Evolutionary conservation across 2,888 invertebrate genomes (phyloP).

Genomic region (Chrysolina oricalcia): DNA sequence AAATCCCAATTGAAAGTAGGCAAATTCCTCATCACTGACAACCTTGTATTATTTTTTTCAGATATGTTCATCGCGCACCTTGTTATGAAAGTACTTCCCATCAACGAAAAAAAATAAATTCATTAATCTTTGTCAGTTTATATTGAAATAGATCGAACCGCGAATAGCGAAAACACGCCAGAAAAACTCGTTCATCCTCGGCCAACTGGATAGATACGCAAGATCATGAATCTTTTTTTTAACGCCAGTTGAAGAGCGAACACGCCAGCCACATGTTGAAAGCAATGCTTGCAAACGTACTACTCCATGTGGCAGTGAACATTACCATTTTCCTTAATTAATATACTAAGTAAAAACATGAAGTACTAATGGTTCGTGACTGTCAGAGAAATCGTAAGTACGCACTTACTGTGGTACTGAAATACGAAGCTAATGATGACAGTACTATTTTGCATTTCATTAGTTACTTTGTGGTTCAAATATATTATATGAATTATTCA

Average conservation of each 20-base stretch:
- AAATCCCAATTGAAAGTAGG: background rate
- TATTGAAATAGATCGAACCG: slow-evolving; percentile 15
- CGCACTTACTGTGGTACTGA: slow-evolving; percentile 20
- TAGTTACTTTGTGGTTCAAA: background rate
- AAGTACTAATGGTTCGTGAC: slow-evolving; percentile 45
- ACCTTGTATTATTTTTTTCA: background rate
- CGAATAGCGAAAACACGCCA: slow-evolving; percentile 2
- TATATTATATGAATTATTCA: too few species aligned
- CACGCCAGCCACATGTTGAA: slow-evolving; percentile 53
- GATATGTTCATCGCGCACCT: slow-evolving; percentile 7
- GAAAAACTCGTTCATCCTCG: slow-evolving; percentile 22
- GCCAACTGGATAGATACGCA: slow-evolving; percentile 35
- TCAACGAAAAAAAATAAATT: slow-evolving; percentile 3
- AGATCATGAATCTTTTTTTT: slow-evolving; percentile 48
- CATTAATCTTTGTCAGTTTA: slow-evolving; percentile 11
- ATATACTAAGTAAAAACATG: slow-evolving; percentile 46
- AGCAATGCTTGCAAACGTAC: slow-evolving; percentile 43
- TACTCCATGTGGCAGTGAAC: slow-evolving; percentile 48
- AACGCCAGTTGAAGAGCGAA: slow-evolving; percentile 42
- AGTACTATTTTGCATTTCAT: slow-evolving; percentile 18
- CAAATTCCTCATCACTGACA: background rate
- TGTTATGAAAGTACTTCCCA: slow-evolving; percentile 15
- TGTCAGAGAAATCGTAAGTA: slow-evolving; percentile 34
- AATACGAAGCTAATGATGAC: slow-evolving; percentile 1
- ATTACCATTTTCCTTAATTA: slow-evolving; percentile 52